Evolutionary conservation across 1,140 invertebrate species (phyloP).

Genomic region (Aethina tumida): DNA sequence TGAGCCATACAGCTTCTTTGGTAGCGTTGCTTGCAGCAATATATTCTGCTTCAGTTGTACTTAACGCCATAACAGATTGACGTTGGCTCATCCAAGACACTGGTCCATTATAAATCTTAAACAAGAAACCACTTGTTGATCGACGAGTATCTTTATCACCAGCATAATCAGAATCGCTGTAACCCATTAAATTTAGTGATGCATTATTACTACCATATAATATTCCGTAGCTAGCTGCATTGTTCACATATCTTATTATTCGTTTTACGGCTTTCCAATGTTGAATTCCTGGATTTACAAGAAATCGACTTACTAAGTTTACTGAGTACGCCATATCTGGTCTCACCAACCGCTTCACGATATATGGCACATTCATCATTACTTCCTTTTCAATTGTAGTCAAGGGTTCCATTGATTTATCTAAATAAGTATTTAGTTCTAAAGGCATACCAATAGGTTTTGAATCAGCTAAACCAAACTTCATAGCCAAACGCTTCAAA

Average conservation of each 20-base stretch:
- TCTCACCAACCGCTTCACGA: no score
- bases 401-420: no score
- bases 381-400: no score
- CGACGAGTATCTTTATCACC: slow-evolving; percentile 22
- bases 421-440: no score
- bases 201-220: neutral
- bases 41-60: slow-evolving; percentile 38
- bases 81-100: slow-evolving; percentile 33
- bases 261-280: slow-evolving; percentile 7
- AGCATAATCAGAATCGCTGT: slow-evolving; percentile 23
- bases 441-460: no score
- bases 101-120: slow-evolving; percentile 20
- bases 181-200: neutral
- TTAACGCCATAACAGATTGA: slow-evolving; percentile 28
- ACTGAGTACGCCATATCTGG: slow-evolving; percentile 6
- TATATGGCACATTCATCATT: no score
- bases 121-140: slow-evolving; percentile 26
- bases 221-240: neutral
- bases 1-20: slow-evolving; percentile 31
- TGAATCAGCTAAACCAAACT: no score
- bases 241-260: slow-evolving; percentile 1
- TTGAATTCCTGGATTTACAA: neutral
- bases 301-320: slow-evolving; percentile 2
- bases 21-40: slow-evolving; percentile 25
- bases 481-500: no score